Percentiles rank a stretch among this genome's conserved stretches.
Evolutionary conservation across 2,888 invertebrate genomes (phyloP).

Genomic region (Agriopis aurantiaria): DNA sequence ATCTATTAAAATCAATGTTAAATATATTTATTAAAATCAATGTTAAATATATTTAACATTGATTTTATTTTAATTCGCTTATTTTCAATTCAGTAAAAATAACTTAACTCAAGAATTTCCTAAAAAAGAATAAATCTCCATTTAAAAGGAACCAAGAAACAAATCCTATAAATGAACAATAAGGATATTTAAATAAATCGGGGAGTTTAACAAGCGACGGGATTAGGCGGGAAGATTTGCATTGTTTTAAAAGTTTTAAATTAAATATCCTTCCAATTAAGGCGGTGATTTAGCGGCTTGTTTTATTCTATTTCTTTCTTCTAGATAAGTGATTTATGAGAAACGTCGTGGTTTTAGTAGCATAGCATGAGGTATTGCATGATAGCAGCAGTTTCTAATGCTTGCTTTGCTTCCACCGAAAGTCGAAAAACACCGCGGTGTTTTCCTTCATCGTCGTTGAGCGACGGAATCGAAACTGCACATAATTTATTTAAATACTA

Average conservation of each 20-base stretch:
- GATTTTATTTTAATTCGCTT: no score
- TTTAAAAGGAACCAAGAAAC: slow-evolving; percentile 26
- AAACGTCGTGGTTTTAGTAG: not conserved
- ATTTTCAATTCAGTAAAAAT: not conserved
- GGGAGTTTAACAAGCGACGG: slow-evolving; percentile 40
- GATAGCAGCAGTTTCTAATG: not conserved
- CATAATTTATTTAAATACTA: no score
- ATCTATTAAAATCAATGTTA: no score
- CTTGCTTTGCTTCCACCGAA: not conserved
- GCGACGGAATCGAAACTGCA: no score
- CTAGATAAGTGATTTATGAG: not conserved
- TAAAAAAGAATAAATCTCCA: slow-evolving; percentile 23
- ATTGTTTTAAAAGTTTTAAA: slow-evolving; percentile 58
- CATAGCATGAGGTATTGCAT: not conserved
- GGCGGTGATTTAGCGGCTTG: slow-evolving; percentile 34
- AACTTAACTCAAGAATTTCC: not conserved
- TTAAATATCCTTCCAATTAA: slow-evolving; percentile 51
- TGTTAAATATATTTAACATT: no score
- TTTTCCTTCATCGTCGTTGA: no score
- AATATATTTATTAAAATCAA: no score
- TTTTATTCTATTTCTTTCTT: slow-evolving; percentile 24
- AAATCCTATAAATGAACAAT: slow-evolving; percentile 39
- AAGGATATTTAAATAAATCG: slow-evolving; percentile 36
- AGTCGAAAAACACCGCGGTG: not conserved
- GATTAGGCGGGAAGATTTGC: slow-evolving; percentile 53